These are phyloP conservation scores for Siniperca undulata DNA, from an alignment of 2,797 vertebrate species.

Conservation along the genomic window DNA sequence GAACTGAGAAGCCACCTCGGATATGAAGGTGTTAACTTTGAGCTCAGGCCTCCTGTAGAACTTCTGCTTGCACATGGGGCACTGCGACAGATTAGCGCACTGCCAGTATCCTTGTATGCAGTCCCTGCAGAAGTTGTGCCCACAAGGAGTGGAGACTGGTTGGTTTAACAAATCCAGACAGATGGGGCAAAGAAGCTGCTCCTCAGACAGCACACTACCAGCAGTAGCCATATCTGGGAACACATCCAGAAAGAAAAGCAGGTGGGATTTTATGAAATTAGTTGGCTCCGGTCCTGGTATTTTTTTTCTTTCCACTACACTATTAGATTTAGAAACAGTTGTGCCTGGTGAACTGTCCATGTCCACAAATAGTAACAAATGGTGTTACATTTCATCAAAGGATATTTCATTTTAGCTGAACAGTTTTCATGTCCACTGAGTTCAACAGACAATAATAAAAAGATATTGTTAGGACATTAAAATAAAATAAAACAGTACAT, in stretches of 20 bases:
- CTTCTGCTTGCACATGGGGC: slow-evolving; percentile 81
- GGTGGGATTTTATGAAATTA: slow-evolving; percentile 57
- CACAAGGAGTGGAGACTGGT: slow-evolving; percentile 81
- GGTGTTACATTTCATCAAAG: slow-evolving; percentile 66
- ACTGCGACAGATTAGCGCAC: slow-evolving; percentile 65
- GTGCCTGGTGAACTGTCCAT: slow-evolving; percentile 32
- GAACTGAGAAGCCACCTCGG: slow-evolving; percentile 72
- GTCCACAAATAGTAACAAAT: slow-evolving; percentile 67
- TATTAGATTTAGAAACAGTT: slow-evolving; percentile 52
- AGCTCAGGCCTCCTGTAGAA: slow-evolving; percentile 72
- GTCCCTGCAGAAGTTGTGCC: slow-evolving; percentile 83
- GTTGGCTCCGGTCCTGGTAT: slow-evolving; percentile 24
- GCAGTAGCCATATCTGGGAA: slow-evolving; percentile 78
- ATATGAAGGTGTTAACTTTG: slow-evolving; percentile 80
- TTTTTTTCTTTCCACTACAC: slow-evolving; percentile 32
- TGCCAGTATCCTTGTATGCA: slow-evolving; percentile 81
- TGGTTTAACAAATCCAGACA: slow-evolving; percentile 79
- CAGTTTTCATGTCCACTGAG: slow-evolving; percentile 15
- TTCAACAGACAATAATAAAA: slow-evolving; percentile 25
- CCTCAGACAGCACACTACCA: slow-evolving; percentile 68
- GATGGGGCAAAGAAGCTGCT: slow-evolving; percentile 81
- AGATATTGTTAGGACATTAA: not conserved
- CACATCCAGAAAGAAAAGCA: slow-evolving; percentile 69
- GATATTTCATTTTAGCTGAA: slow-evolving; percentile 37
- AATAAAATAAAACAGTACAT: slow-evolving; percentile 18